Evolutionary conservation across 1,140 invertebrate species (phyloP).

Genomic region (Diprion similis): DNA sequence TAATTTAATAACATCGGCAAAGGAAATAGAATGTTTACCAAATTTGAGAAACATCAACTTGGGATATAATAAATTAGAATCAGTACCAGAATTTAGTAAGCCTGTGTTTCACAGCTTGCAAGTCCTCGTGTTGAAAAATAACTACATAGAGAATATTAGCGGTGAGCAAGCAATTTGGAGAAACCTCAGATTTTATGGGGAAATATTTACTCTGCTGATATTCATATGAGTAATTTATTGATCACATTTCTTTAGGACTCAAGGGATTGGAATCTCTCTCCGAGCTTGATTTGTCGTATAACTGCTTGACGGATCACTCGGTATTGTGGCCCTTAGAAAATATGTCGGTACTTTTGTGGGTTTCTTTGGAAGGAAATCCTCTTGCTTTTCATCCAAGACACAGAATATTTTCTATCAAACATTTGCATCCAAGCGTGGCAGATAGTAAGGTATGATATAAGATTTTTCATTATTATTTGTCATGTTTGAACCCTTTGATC

Average conservation of each 20-base stretch:
- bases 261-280: constrained; percentile 62
- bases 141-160: constrained; percentile 61
- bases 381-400: constrained; percentile 67
- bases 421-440: constrained; percentile 65
- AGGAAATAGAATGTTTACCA: constrained; percentile 62
- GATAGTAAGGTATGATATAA: constrained; percentile 53
- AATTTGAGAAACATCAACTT: constrained; percentile 69
- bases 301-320: constrained; percentile 69
- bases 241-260: constrained; percentile 44
- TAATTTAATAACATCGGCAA: constrained; percentile 56
- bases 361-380: constrained; percentile 69
- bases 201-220: no score
- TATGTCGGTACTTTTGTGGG: constrained; percentile 61
- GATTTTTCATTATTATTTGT: no score
- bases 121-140: constrained; percentile 65
- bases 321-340: constrained; percentile 63
- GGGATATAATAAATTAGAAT: constrained; percentile 68
- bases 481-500: no score
- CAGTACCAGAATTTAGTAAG: constrained; percentile 64
- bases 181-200: background rate
- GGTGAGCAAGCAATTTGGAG: constrained; percentile 38
- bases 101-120: constrained; percentile 59
- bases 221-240: constrained; percentile 15
- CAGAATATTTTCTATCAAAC: constrained; percentile 61
- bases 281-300: constrained; percentile 69